These are phyloP conservation scores for Phymorhynchus buccinoides DNA, from an alignment of 1,140 invertebrate species.

Conservation along the genomic window DNA sequence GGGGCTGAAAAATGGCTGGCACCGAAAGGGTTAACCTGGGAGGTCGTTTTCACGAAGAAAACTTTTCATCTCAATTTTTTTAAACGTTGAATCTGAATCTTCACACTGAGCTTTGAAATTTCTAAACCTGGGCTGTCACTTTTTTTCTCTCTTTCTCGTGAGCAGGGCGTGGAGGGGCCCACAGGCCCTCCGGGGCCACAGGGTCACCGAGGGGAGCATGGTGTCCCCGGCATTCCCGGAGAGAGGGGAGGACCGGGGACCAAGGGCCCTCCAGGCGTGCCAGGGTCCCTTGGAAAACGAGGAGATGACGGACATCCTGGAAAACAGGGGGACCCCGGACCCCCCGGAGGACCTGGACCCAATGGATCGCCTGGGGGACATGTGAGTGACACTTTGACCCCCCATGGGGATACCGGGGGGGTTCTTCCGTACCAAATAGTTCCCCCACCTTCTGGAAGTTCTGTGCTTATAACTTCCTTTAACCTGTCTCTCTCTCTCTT, in stretches of 20 bases:
- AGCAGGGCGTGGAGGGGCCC: conserved; percentile 57
- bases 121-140: not conserved
- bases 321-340: conserved; percentile 54
- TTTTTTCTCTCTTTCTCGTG: not conserved
- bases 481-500: too few species aligned
- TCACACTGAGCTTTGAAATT: too few species aligned
- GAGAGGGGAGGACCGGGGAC: conserved; percentile 59
- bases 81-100: too few species aligned
- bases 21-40: too few species aligned
- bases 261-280: conserved; percentile 58
- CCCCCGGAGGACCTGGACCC: conserved; percentile 55
- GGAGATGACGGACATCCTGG: conserved; percentile 62
- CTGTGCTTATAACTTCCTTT: too few species aligned
- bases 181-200: conserved; percentile 55
- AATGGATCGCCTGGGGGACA: conserved; percentile 53
- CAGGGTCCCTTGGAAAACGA: conserved; percentile 71
- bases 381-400: too few species aligned
- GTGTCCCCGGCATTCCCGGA: conserved; percentile 57
- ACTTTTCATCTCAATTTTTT: too few species aligned
- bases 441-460: too few species aligned
- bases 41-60: too few species aligned
- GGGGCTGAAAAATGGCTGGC: too few species aligned
- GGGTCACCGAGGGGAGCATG: conserved; percentile 55
- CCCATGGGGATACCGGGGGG: too few species aligned
- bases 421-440: too few species aligned